Evolutionary conservation across 1,140 invertebrate genomes (phyloP), one percentile per base, ranked within the genome.

Genomic region (Venturia canescens): DNA sequence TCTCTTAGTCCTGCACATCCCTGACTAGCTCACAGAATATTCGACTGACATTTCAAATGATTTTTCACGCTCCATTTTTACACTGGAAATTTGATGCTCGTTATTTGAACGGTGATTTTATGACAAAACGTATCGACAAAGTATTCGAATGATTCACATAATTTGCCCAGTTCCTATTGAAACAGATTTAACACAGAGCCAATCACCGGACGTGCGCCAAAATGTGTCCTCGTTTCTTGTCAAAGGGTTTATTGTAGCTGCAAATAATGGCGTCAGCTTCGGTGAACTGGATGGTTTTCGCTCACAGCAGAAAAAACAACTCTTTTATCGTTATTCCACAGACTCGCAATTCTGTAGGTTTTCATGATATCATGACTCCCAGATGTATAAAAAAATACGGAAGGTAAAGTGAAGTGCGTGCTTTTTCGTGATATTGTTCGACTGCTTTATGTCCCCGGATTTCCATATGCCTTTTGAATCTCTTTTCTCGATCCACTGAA

Each of bases 11-110:
- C 23, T 23, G 11, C 6, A 23, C 27, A n/a, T 31, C n/a, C 34
- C 21, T 78, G 60, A 70, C 60, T 48, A 53, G 60, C 31, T 31
- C 66, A 60, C 57, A 23, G 27, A 38, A 63, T 21, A 79, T 18
- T 48, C 23, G 38, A 34, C n/a, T n/a, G 63, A 50, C 3, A 60
- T 21, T 34, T n/a, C 21, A 18, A 23, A 15, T 23, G 13, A 63
- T 21, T 27, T 63, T 63, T 63, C 60, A 26, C 15, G 7, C 44
- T 34, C 23, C 26, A 26, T 63, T 21, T 63, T 63, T 57, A n/a
- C 53, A n/a, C 3, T 57, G 9, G 21, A 57, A 57, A n/a, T 57
- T 23, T 57, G 7, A 44, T n/a, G n/a, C 38, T 44, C 13, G 7
- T 44, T 11, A 44, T 13, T 44, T 3, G 2, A 9, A 13, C 38